These are phyloP conservation scores for Agelas oroides DNA, from an alignment of 37 sponge, comb jelly and placozoan genomes.

Conservation along the genomic window DNA sequence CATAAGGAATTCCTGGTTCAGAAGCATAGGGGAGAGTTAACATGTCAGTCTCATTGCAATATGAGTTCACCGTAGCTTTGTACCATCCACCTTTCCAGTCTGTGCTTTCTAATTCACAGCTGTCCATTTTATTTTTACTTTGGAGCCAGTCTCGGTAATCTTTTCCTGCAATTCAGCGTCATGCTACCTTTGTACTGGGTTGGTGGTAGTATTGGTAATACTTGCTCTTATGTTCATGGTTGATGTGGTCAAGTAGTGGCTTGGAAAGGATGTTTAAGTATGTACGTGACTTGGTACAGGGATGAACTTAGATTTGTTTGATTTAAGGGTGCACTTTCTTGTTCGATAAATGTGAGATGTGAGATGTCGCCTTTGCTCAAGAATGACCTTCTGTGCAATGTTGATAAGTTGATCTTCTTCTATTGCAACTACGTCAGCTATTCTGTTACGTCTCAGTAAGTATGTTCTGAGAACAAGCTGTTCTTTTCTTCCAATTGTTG, in stretches of 20 bases:
- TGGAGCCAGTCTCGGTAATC: neutral
- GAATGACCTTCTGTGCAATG: conserved; percentile 8
- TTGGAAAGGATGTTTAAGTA: neutral
- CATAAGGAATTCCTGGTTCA: neutral
- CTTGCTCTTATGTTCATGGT: neutral
- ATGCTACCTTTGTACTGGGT: neutral
- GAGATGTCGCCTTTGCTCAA: neutral
- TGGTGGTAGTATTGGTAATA: neutral
- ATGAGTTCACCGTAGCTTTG: neutral
- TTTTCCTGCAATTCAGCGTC: neutral
- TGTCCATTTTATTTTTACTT: conserved; percentile 9
- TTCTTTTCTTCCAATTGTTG: conserved; percentile 18
- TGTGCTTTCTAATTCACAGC: neutral
- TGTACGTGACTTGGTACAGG: neutral
- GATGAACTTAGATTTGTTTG: neutral
- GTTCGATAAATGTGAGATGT: conserved; percentile 5
- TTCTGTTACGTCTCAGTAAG: neutral
- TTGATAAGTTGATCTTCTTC: conserved; percentile 12
- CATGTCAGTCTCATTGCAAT: neutral
- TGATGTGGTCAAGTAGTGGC: neutral
- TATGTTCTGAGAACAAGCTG: conserved; percentile 9
- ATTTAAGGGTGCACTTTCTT: neutral
- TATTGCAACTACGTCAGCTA: conserved; percentile 18
- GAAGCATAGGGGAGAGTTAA: neutral
- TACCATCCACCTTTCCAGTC: conserved; percentile 5